These are phyloP conservation scores for Phortica okadai DNA, from an alignment of 2,888 invertebrate genomes.

Conservation along the genomic window DNA sequence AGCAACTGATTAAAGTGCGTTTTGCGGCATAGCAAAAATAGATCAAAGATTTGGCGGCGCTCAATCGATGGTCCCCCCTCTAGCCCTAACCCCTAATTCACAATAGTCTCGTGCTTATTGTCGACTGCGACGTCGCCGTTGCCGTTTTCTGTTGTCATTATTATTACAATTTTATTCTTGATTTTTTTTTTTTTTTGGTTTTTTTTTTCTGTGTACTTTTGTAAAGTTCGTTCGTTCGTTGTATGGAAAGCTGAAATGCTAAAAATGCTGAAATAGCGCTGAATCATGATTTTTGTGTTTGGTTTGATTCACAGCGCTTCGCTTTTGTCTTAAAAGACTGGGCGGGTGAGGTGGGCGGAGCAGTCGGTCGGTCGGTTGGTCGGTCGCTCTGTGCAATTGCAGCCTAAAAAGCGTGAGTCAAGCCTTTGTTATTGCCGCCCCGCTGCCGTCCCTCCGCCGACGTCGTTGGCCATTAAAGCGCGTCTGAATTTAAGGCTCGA, in stretches of 20 bases:
- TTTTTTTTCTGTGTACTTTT: background rate
- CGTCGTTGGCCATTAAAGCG: background rate
- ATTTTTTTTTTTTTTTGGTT: background rate
- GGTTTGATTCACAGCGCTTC: constrained; percentile 19
- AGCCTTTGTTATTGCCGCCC: background rate
- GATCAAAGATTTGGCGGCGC: constrained; percentile 63
- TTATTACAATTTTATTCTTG: constrained; percentile 21
- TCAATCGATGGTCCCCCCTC: constrained; percentile 29
- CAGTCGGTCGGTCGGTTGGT: background rate
- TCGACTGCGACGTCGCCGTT: background rate
- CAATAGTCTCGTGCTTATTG: background rate
- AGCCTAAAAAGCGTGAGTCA: background rate
- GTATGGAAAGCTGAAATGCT: constrained; percentile 46
- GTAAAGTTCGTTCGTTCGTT: constrained; percentile 2
- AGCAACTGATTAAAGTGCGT: constrained; percentile 58
- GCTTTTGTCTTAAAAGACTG: constrained; percentile 61
- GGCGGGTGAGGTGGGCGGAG: constrained; percentile 12
- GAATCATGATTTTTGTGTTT: constrained; percentile 61
- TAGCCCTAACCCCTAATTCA: too few species aligned
- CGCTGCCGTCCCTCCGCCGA: background rate
- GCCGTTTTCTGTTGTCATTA: constrained; percentile 43
- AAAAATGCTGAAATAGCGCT: constrained; percentile 45
- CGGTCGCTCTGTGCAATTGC: background rate
- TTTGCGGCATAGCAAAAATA: constrained; percentile 48
- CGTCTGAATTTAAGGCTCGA: background rate